These are phyloP conservation scores for Pogonus chalceus DNA, from an alignment of 1,140 invertebrate genomes.

Conservation along the genomic window DNA sequence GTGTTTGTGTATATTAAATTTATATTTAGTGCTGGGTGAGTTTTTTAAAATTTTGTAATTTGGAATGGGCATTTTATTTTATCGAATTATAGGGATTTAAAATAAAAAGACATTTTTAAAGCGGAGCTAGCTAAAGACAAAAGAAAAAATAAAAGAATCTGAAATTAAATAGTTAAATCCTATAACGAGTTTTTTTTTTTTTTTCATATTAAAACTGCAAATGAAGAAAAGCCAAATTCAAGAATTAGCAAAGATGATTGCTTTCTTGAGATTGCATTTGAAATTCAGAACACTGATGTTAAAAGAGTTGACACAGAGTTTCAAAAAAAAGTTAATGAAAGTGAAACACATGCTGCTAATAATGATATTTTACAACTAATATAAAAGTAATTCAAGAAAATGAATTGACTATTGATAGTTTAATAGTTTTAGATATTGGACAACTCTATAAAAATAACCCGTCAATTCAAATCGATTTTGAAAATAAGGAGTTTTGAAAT, in stretches of 20 bases:
- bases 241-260: background rate
- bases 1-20: too few relatives aligned
- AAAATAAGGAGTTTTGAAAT: background rate
- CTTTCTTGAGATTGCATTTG: background rate
- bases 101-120: background rate
- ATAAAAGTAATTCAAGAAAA: too few relatives aligned
- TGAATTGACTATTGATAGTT: background rate
- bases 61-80: too few relatives aligned
- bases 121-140: background rate
- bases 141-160: background rate
- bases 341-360: background rate
- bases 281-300: too few relatives aligned
- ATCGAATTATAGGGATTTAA: too few relatives aligned
- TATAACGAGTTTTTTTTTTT: background rate
- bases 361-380: background rate
- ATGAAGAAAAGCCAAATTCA: background rate
- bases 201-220: background rate
- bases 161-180: background rate
- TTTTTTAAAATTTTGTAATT: too few relatives aligned
- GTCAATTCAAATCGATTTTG: background rate
- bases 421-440: background rate
- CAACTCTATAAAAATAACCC: background rate
- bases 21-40: too few relatives aligned
- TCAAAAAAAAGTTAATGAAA: background rate
- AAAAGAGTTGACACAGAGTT: too few relatives aligned